Evolutionary conservation across 2,888 invertebrate genomes (phyloP), one percentile per base, ranked within the genome.

Genomic region (Anarsia innoxiella): DNA sequence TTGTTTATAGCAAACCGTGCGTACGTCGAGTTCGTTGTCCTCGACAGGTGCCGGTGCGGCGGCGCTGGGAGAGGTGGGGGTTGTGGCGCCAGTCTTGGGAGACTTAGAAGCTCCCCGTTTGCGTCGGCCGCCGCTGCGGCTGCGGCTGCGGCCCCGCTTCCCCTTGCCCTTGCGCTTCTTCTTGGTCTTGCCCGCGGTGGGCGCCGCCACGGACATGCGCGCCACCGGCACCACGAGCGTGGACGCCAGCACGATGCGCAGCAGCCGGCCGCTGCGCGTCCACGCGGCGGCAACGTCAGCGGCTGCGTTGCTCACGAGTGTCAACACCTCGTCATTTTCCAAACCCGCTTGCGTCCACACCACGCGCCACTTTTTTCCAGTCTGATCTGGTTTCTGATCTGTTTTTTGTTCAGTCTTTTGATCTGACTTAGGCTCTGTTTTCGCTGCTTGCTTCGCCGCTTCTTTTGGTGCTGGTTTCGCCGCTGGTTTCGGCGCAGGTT

Each of bases 1-100:
- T 39, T 72, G 75, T 37, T 80, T 80, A 33, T 65, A 72, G 3
- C 70, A 54, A 39, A 78, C 52, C 6, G 77, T 49, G 2, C 51
- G 53, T 6, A 74, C 49, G 2, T 68, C 64, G 5, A 13, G n/a
- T n/a, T n/a, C 11, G 5, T 72, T 46, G 34, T 66, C 69, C 1
- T 77, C 80, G 29, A 82, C 80, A 0, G 53, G 39, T 1, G 77
- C 78, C 0, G 56, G 70, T n/a, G n/a, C n/a, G n/a, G n/a, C n/a
- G n/a, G n/a, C n/a, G n/a, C n/a, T n/a, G n/a, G n/a, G n/a, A n/a
- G n/a, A n/a, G n/a, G n/a, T n/a, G n/a, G n/a, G n/a, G n/a, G n/a
- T n/a, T n/a, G n/a, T n/a, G n/a, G n/a, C n/a, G n/a, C n/a, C n/a
- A n/a, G n/a, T n/a, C n/a, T n/a, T n/a, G n/a, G n/a, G n/a, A n/a